Conservation (phyloP, 2,888 invertebrate genomes). For the Cerastis leucographa region DNA sequence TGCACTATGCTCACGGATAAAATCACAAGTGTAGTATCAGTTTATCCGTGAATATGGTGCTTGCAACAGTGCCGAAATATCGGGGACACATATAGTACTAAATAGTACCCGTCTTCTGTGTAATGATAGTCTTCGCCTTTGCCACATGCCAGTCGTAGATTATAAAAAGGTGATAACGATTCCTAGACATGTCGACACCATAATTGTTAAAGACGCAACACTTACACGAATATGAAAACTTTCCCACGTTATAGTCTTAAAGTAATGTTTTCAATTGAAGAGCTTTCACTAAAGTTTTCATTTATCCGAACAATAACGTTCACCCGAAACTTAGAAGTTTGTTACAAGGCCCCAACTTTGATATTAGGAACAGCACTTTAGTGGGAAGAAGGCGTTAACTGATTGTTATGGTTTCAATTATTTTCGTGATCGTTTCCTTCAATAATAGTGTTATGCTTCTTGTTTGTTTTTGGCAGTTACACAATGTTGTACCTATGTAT, state of each 20-base stretch:
- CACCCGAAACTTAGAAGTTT: conserved; percentile 55
- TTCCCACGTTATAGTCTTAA: conserved; percentile 25
- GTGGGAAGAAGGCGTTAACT: conserved; percentile 34
- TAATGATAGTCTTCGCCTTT: too few species aligned
- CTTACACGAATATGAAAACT: conserved; percentile 39
- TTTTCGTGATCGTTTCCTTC: conserved; percentile 23
- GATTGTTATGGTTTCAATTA: conserved; percentile 50
- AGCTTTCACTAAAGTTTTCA: conserved; percentile 58
- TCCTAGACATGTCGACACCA: neutral
- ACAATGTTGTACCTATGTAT: neutral
- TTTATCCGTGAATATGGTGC: too few species aligned
- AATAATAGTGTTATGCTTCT: neutral
- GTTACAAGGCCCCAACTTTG: conserved; percentile 51
- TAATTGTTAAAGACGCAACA: neutral
- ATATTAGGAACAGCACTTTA: conserved; percentile 49
- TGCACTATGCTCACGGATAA: too few species aligned
- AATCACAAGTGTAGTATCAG: too few species aligned
- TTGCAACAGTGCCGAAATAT: too few species aligned
- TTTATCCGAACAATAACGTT: conserved; percentile 55
- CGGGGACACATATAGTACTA: too few species aligned
- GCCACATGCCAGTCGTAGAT: too few species aligned
- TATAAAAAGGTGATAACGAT: neutral
- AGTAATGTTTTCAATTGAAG: conserved; percentile 44
- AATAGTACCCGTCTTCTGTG: too few species aligned
- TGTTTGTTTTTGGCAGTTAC: conserved; percentile 2